Percentiles rank a stretch among this genome's conserved stretches.
Conservation (phyloP, 2,888 invertebrate genomes). For the Chrysolina haemoptera region DNA sequence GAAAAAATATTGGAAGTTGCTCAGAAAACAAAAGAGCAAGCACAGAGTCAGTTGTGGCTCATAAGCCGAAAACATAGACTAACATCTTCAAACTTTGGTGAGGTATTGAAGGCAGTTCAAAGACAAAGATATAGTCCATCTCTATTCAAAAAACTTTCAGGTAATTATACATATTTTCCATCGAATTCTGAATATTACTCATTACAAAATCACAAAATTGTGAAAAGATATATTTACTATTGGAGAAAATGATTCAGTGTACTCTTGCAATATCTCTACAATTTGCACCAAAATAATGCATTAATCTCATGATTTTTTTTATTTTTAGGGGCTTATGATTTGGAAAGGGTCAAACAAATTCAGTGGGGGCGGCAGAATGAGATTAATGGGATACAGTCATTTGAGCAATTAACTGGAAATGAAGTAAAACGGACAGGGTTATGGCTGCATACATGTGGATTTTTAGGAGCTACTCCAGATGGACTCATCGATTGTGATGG, state of each 20-base stretch:
- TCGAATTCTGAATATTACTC: neutral
- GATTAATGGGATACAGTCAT: conserved; percentile 2
- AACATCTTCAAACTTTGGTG: neutral
- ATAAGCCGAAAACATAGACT: neutral
- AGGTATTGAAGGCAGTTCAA: neutral
- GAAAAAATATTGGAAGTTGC: neutral
- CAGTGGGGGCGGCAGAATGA: conserved; percentile 1
- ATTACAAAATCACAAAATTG: neutral
- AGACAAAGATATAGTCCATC: neutral
- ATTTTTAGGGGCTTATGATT: neutral
- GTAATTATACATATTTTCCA: neutral
- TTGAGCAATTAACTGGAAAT: neutral
- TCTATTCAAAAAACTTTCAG: neutral
- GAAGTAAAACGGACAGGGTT: neutral
- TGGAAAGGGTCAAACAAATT: neutral
- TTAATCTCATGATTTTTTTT: neutral
- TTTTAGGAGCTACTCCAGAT: conserved; percentile 1
- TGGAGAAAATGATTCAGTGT: neutral
- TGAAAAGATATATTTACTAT: neutral
- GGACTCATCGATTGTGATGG: neutral
- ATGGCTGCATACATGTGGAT: neutral
- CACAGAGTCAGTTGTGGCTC: neutral
- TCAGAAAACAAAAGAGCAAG: neutral
- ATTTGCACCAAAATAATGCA: too few species aligned
- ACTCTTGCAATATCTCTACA: too few species aligned